Evolutionary conservation across 2,113 vertebrate species (phyloP).

Genomic region (Psammodynastes pulverulentus): DNA sequence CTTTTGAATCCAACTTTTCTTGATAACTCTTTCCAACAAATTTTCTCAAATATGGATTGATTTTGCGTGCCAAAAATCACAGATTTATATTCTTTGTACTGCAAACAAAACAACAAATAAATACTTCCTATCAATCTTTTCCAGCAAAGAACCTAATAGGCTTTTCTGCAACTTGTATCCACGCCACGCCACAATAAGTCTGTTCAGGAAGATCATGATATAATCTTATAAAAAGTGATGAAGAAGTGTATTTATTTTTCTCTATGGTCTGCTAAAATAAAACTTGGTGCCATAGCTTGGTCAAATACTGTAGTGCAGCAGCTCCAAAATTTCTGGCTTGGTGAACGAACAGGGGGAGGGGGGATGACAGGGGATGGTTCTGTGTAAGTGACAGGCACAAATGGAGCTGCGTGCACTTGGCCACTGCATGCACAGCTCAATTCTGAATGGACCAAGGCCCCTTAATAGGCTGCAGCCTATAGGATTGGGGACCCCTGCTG

Average conservation of each 20-base stretch:
- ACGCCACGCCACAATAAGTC: neutral
- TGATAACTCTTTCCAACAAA: neutral
- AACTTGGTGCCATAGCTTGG: neutral
- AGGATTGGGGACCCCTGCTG: neutral
- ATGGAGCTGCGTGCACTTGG: too few species aligned
- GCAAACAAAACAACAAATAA: neutral
- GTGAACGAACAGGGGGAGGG: too few species aligned
- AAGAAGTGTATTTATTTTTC: neutral
- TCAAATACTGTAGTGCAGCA: neutral
- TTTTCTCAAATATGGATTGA: neutral
- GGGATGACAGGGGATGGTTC: too few species aligned
- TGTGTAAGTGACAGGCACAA: neutral
- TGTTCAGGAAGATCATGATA: neutral
- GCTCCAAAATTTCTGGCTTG: neutral
- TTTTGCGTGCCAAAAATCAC: neutral
- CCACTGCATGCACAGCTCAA: fast-evolving
- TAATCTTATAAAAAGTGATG: neutral
- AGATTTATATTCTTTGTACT: neutral
- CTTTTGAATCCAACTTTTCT: neutral
- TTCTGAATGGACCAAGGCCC: neutral
- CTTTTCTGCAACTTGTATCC: neutral
- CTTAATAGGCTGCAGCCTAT: too few species aligned
- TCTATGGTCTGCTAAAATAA: neutral
- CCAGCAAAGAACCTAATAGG: neutral
- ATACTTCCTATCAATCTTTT: neutral